Percentiles rank a stretch among this genome's conserved stretches.
Evolutionary conservation across 2,797 vertebrate species (phyloP).

Genomic region (Chrysocyon brachyurus): DNA sequence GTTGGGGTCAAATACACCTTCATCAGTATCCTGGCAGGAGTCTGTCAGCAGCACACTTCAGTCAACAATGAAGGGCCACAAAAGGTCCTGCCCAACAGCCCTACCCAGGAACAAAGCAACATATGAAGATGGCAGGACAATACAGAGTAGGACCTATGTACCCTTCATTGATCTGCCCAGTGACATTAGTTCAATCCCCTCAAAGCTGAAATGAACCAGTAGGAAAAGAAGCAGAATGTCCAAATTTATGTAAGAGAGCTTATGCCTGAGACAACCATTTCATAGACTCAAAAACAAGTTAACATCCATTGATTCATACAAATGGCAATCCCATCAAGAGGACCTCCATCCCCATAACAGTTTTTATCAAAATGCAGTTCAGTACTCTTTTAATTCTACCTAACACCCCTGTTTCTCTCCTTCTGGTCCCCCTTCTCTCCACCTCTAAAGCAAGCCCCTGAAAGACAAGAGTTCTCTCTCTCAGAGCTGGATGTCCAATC

Average conservation of each 20-base stretch:
- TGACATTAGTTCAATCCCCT: not conserved
- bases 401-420: not conserved
- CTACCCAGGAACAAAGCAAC: not conserved
- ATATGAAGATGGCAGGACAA: not conserved
- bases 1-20: not conserved
- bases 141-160: not conserved
- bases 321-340: not conserved
- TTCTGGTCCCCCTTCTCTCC: not conserved
- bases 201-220: not conserved
- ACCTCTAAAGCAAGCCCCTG: not conserved
- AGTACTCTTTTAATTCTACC: not conserved
- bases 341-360: not conserved
- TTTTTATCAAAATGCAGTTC: constrained; percentile 16
- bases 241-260: not conserved
- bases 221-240: not conserved
- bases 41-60: not conserved
- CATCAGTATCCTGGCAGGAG: not conserved
- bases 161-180: not conserved
- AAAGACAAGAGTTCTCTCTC: not conserved
- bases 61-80: not conserved
- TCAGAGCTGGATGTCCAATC: not conserved
- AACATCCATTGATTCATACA: not conserved
- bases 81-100: not conserved
- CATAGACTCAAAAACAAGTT: not conserved
- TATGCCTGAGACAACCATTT: not conserved